These are phyloP conservation scores for Chalcis sispes DNA, from an alignment of 2,888 invertebrate species.

Conservation along the genomic window DNA sequence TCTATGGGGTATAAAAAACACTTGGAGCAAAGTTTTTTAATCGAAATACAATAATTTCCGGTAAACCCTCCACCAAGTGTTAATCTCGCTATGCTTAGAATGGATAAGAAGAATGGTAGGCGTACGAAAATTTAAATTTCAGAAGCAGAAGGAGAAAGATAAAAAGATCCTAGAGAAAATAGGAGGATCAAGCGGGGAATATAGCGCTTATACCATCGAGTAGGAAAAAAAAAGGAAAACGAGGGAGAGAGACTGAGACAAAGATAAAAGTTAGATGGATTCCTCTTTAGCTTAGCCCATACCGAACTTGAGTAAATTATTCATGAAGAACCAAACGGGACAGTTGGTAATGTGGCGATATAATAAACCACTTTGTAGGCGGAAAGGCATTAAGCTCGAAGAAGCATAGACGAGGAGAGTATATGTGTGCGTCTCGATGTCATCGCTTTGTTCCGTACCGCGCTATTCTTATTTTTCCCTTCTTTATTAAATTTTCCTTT, in stretches of 20 bases:
- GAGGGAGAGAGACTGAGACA: neutral
- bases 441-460: constrained; percentile 5
- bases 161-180: constrained; percentile 14
- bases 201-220: neutral
- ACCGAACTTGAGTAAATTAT: constrained; percentile 50
- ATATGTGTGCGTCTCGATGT: neutral
- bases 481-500: constrained; percentile 13
- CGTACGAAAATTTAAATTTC: constrained; percentile 47
- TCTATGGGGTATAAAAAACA: neutral
- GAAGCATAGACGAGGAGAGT: constrained; percentile 2
- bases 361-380: constrained; percentile 57
- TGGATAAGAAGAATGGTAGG: too few species aligned
- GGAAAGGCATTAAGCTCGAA: constrained; percentile 34
- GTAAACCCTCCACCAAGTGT: constrained; percentile 15
- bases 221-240: neutral
- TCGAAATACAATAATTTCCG: constrained; percentile 28
- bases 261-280: constrained; percentile 17
- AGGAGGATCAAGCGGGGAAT: constrained; percentile 17
- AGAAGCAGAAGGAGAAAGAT: constrained; percentile 30
- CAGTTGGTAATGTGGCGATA: constrained; percentile 55
- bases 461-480: neutral
- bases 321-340: constrained; percentile 54
- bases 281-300: constrained; percentile 9
- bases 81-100: constrained; percentile 10
- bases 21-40: constrained; percentile 9